Evolutionary conservation across 2,888 invertebrate species (phyloP), one percentile per base, ranked within the genome.

Genomic region (Sycophila texana): DNA sequence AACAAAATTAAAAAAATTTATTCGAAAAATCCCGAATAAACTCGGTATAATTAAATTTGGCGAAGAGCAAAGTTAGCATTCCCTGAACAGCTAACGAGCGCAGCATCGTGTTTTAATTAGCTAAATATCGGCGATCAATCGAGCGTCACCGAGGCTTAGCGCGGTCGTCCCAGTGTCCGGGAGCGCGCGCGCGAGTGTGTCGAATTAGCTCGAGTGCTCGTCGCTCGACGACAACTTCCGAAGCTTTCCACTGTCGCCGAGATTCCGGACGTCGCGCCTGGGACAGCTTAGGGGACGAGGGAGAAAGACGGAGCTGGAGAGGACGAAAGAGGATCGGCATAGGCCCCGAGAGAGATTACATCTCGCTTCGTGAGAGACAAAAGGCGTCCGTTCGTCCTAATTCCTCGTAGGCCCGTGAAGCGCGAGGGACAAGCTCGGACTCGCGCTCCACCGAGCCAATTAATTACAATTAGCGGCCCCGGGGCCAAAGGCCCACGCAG

Each of bases 391-490:
- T n/a, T 39, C 55, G 61, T 55, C 70, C 70, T n/a, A 68, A 55
- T 61, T 76, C 53, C 60, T 30, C 30, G 20, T 13, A 18, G 22
- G 12, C 47, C 4, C 14, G 12, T 65, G n/a, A 26, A 18, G 18
- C 7, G 10, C 7, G 10, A n/a, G 12, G 12, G 30, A 30, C 4
- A 26, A 14, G 39, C 0, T 4, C 47, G 65, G 47, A 18, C 47
- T 13, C 14, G 22, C 67, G 22, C 20, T 13, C 18, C 47, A 18
- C 20, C 26, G 39, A 58, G 68, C 71, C 72, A 79, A 80, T 80
- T 80, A 80, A 80, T 80, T 80, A 80, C 79, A 76, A 80, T 80
- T 80, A 80, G 79, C 75, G 71, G 20, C 57, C 51, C 57, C 51
- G 49, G 47, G 39, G 20, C 13, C 14, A n/a, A 30, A 47, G 63